A percentile compares a stretch with the other conserved stretches of the same genome.
phyloP scores from a whole-genome alignment of 2,888 invertebrate species.

The Clistopyga incitator region DNA sequence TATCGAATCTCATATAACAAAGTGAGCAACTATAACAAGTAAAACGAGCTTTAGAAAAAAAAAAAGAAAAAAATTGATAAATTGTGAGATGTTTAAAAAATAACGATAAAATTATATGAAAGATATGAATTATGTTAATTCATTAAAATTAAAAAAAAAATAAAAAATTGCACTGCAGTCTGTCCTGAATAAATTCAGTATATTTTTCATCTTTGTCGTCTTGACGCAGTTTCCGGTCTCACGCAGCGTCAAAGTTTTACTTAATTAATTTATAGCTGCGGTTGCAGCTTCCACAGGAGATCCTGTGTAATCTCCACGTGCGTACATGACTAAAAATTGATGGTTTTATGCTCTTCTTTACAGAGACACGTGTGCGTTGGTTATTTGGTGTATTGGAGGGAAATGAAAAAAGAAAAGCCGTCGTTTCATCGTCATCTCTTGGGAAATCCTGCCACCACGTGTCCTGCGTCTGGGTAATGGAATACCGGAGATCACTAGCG shows the following conservation, averaged over 20 bases:
- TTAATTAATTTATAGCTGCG: not conserved
- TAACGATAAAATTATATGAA: too few relatives aligned
- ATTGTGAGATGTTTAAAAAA: too few relatives aligned
- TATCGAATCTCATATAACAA: too few relatives aligned
- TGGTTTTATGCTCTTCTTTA: not conserved
- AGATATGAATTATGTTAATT: too few relatives aligned
- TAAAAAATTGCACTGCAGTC: too few relatives aligned
- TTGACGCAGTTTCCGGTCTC: not conserved
- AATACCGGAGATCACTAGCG: slow-evolving; percentile 1
- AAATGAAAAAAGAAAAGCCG: slow-evolving; percentile 23
- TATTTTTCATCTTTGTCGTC: not conserved
- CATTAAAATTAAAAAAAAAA: too few relatives aligned
- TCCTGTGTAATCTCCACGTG: not conserved
- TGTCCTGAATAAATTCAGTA: not conserved
- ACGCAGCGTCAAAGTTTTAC: not conserved
- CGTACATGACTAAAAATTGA: not conserved
- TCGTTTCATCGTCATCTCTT: slow-evolving; percentile 19
- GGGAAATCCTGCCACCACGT: slow-evolving; percentile 11
- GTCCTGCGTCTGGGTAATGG: slow-evolving; percentile 18
- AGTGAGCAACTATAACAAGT: too few relatives aligned
- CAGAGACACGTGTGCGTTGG: slow-evolving; percentile 1
- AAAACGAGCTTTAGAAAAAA: too few relatives aligned
- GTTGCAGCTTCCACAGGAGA: not conserved
- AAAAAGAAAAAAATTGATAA: too few relatives aligned
- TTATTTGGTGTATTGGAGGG: slow-evolving; percentile 20